Base-by-base conservation (phyloP, 2,113 vertebrate genomes). In the Thamnophis sirtalis region DNA sequence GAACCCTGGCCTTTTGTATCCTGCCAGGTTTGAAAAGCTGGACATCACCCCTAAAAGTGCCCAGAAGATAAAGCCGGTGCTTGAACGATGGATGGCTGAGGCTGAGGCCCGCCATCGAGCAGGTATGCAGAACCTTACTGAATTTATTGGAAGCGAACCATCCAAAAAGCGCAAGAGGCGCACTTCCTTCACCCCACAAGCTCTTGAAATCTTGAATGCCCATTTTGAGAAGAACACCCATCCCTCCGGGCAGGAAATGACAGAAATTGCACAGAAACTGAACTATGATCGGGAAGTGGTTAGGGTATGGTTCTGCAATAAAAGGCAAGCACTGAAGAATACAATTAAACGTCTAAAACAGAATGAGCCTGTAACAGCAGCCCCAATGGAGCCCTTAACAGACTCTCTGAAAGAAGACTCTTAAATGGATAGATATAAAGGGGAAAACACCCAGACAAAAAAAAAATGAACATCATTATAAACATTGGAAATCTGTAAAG, bases 21-120 rank as follows among this genome's bases (percentile, higher is more conserved):
- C 99, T 99, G 99, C 99, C 99, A 99, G 99, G 99, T 99, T 99
- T 99, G 99, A 99, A 99, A 99, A 99, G 99, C 99, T 99, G 99
- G 99, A 99, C 99, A 99, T 99, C 99, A 99, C 99, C 97, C 99
- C 99, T 98, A 99, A 99, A 99, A 99, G 99, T 98, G 99, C 99
- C 98, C 99, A 99, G 99, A 99, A 99, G 99, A 99, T 99, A 97
- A 99, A 99, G 98, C 99, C 99, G 94, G 99, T 99, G 98, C 99
- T 99, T 99, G 99, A 99, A 98, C 99, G 99, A 98, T 99, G 99
- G 99, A 99, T 99, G 99, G 99, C 99, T 96, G 99, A 99, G 99
- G 99, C 99, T 98, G 99, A 99, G 97, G 99, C 99, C 98, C 99
- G 99, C 98, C 99, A 99, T 97, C 98, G 99, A 97, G 99, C 99